Conservation (phyloP, 2,113 vertebrate species). For the Syngnathoides biaculeatus region DNA sequence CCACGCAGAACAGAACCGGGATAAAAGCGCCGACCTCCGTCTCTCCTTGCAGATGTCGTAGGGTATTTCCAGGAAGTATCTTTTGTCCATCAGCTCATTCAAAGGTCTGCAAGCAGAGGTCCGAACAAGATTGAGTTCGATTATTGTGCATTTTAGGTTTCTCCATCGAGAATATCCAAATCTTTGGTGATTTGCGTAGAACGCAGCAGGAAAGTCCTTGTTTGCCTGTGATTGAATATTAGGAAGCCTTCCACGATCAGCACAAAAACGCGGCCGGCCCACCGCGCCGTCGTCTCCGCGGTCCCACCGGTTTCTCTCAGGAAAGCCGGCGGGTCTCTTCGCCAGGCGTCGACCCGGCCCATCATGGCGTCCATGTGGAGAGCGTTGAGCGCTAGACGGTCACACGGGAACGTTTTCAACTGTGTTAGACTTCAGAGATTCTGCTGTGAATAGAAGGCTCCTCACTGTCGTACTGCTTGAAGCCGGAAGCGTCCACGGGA, state of each 20-base stretch:
- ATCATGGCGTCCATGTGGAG: constrained; percentile 91
- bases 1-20: constrained; percentile 4
- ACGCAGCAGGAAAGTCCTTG: not conserved
- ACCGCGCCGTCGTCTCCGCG: not conserved
- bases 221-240: constrained; percentile 89
- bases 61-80: constrained; percentile 86
- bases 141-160: not conserved
- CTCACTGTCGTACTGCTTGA: constrained; percentile 92
- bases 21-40: constrained; percentile 72
- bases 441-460: not conserved
- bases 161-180: not conserved
- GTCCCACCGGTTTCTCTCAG: constrained; percentile 24
- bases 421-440: not conserved
- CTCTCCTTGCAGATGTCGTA: constrained; percentile 87
- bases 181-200: not conserved
- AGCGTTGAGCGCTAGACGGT: constrained; percentile 79
- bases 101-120: constrained; percentile 74
- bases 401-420: not conserved
- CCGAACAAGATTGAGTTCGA: too few relatives aligned
- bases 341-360: constrained; percentile 72
- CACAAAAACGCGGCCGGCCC: constrained; percentile 58
- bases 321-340: constrained; percentile 56
- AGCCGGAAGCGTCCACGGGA: constrained; percentile 81
- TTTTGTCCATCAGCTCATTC: constrained; percentile 80
- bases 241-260: constrained; percentile 93